These are phyloP conservation scores for Acleris laterana DNA, from an alignment of 2,888 invertebrate species.

Conservation along the genomic window DNA sequence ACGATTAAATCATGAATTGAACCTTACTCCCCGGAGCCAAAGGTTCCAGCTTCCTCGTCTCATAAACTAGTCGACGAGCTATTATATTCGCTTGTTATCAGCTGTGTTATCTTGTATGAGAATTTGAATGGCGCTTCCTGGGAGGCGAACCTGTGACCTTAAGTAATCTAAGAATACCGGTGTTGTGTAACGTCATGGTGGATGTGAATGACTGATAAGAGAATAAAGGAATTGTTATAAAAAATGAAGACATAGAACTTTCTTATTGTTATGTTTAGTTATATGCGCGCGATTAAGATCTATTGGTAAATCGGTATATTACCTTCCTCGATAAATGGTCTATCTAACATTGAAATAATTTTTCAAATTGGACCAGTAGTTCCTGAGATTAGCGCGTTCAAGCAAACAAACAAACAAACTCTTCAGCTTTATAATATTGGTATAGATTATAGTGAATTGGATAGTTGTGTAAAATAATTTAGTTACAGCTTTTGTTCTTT, in stretches of 20 bases:
- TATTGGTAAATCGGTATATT: too few species aligned
- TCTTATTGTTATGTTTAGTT: not conserved
- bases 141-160: slow-evolving; percentile 34
- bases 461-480: too few species aligned
- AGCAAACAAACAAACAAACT: too few species aligned
- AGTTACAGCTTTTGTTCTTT: too few species aligned
- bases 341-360: too few species aligned
- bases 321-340: too few species aligned
- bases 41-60: not conserved
- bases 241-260: too few species aligned
- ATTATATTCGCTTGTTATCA: slow-evolving; percentile 24
- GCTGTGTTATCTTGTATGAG: slow-evolving; percentile 22
- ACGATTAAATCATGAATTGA: not conserved
- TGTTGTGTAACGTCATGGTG: slow-evolving; percentile 26
- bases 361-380: too few species aligned
- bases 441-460: too few species aligned
- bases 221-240: not conserved
- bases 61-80: slow-evolving; percentile 4
- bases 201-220: slow-evolving; percentile 31
- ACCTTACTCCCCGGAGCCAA: not conserved
- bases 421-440: too few species aligned
- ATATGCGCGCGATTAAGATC: not conserved
- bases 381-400: too few species aligned
- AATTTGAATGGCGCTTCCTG: slow-evolving; percentile 28
- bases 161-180: slow-evolving; percentile 22